These are phyloP conservation scores for Drosophila pallidifrons DNA, from an alignment of 1,140 invertebrate species.

Conservation along the genomic window DNA sequence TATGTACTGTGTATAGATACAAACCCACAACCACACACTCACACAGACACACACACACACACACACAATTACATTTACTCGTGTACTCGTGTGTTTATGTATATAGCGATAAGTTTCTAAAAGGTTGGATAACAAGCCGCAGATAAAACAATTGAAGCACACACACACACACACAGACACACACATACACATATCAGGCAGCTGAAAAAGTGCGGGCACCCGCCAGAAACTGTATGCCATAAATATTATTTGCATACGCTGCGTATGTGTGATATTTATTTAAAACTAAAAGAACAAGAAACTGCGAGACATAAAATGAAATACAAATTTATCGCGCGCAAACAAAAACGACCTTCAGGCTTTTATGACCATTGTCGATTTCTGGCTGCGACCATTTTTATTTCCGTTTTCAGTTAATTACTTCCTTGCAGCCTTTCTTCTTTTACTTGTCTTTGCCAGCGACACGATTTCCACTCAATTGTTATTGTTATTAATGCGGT, in stretches of 20 bases:
- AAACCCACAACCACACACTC: slow-evolving; percentile 11
- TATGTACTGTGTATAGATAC: slow-evolving; percentile 13
- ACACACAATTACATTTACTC: slow-evolving; percentile 12
- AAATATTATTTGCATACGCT: slow-evolving; percentile 52
- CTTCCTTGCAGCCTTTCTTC: slow-evolving; percentile 34
- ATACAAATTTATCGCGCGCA: slow-evolving; percentile 63
- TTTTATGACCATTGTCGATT: slow-evolving; percentile 30
- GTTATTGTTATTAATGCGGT: slow-evolving; percentile 26
- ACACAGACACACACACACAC: not conserved
- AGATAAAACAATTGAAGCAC: slow-evolving; percentile 32
- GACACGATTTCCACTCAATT: slow-evolving; percentile 8
- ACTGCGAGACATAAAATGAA: slow-evolving; percentile 23
- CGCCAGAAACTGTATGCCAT: slow-evolving; percentile 24
- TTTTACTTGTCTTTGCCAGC: not conserved
- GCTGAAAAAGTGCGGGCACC: slow-evolving; percentile 23
- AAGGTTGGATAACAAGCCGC: slow-evolving; percentile 67
- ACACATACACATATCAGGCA: not conserved
- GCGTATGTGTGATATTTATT: slow-evolving; percentile 64
- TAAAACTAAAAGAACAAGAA: slow-evolving; percentile 39
- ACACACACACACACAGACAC: slow-evolving; percentile 6
- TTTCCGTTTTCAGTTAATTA: slow-evolving; percentile 54
- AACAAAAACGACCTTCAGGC: slow-evolving; percentile 76
- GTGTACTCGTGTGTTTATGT: not conserved
- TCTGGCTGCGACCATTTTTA: slow-evolving; percentile 44
- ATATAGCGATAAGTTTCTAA: slow-evolving; percentile 60